Base-by-base conservation (phyloP, 2,113 vertebrate species). In the Odobenus rosmarus region DNA sequence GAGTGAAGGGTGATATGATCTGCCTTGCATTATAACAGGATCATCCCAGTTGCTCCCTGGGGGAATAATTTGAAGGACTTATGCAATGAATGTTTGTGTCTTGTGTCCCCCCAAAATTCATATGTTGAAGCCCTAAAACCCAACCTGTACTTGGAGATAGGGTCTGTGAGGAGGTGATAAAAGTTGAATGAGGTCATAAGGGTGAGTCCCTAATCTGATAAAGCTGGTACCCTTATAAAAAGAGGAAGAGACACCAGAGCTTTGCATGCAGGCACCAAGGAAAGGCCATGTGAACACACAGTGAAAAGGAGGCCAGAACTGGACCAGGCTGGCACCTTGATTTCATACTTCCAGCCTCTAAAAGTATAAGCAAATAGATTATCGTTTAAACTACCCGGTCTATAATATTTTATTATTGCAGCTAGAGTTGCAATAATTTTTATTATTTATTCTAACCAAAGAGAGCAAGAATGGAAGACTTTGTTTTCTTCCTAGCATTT, bases 361-460 rank as follows among this genome's bases (percentile, higher is more conserved):
- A 42, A 93, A 67, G 46, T 61, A 0, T 21, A 14, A 93, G 51
- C 91, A 67, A 39, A 88, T 36, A 80, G 28, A 88, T 57, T 67
- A 74, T 24, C 84, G 4, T 36, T 90, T 69, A 89, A 96, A 13
- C 21, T 39, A 94, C 24, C 16, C 26, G n/a, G 10, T 28, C 4
- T 57, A 39, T 26, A 24, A 7, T 31, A 80, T 74, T 83, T 46
- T 93, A n/a, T 61, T 80, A 89, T 46, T 28, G 6, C 23, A 36
- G 31, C 13, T 9, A 2, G 19, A 67, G 24, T 36, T 64, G 9
- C 21, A 46, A n/a, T 90, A 76, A 90, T 64, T 26, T 76, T 87
- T 88, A 77, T 93, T 57, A 80, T 59, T 93, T 77, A 77, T 79
- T 59, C 79, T 80, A 69, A 59, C 33, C 84, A 57, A 82, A 86